Evolutionary conservation across 2,113 vertebrate genomes (phyloP).

Genomic region (Campylorhamphus procurvoides): DNA sequence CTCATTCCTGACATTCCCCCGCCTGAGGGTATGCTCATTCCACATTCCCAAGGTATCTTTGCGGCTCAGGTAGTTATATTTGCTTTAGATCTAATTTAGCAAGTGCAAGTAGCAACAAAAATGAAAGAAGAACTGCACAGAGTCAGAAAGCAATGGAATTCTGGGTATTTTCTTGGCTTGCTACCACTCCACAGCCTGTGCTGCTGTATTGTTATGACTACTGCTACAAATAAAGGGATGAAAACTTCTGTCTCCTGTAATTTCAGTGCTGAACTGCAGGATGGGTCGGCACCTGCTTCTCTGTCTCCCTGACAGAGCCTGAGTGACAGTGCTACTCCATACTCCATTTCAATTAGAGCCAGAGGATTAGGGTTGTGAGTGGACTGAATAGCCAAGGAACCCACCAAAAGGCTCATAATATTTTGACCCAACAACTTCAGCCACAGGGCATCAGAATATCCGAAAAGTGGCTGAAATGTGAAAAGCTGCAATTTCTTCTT

Average conservation of each 20-base stretch:
- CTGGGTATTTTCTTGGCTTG: not conserved
- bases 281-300: not conserved
- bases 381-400: not conserved
- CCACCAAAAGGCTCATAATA: not conserved
- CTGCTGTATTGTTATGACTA: not conserved
- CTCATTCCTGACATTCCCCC: conserved; percentile 2
- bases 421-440: not conserved
- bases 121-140: not conserved
- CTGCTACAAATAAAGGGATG: not conserved
- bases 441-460: not conserved
- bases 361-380: not conserved
- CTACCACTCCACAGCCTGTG: not conserved
- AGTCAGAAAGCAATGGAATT: not conserved
- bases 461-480: not conserved
- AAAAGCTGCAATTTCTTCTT: not conserved
- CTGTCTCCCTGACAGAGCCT: not conserved
- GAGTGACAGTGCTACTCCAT: not conserved
- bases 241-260: not conserved
- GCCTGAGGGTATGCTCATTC: conserved; percentile 30
- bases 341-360: not conserved
- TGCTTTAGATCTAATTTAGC: conserved; percentile 40
- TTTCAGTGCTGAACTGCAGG: not conserved
- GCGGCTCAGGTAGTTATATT: conserved; percentile 14
- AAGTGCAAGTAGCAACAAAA: not conserved
- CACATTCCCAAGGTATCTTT: conserved; percentile 21